These are phyloP conservation scores for Tholera decimalis DNA, from an alignment of 2,888 invertebrate species.

Conservation along the genomic window DNA sequence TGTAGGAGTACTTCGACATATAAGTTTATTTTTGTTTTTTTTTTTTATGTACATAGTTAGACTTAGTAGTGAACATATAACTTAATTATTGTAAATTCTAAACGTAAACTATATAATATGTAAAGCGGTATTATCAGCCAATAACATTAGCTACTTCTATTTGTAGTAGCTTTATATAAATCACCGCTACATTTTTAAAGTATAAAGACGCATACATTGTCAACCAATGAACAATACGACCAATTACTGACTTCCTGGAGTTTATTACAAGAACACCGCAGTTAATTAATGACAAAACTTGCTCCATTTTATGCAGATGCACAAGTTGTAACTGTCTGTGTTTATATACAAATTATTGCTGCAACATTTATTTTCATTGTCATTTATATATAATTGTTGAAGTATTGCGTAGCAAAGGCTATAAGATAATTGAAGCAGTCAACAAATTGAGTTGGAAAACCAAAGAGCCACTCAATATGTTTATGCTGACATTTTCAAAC, in stretches of 20 bases:
- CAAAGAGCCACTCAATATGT: too few relatives aligned
- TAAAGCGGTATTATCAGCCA: too few relatives aligned
- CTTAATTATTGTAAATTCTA: too few relatives aligned
- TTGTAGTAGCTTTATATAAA: not conserved
- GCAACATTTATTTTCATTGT: not conserved
- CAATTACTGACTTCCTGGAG: not conserved
- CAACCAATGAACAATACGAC: not conserved
- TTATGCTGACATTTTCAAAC: too few relatives aligned
- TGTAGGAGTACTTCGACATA: too few relatives aligned
- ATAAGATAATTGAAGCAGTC: too few relatives aligned
- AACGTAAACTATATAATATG: too few relatives aligned
- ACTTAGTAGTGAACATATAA: too few relatives aligned
- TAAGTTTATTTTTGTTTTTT: too few relatives aligned
- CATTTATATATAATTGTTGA: not conserved
- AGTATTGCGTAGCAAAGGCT: too few relatives aligned
- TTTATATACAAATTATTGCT: constrained; percentile 8
- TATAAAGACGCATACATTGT: not conserved
- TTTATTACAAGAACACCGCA: not conserved
- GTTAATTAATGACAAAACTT: constrained; percentile 5
- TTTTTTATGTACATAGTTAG: too few relatives aligned
- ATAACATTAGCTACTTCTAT: not conserved
- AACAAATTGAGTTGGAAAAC: too few relatives aligned
- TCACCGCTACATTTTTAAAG: not conserved
- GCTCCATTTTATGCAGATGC: not conserved
- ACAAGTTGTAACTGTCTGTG: constrained; percentile 6